These are phyloP conservation scores for Torymus tubicola DNA, from an alignment of 2,888 invertebrate species.

Conservation along the genomic window DNA sequence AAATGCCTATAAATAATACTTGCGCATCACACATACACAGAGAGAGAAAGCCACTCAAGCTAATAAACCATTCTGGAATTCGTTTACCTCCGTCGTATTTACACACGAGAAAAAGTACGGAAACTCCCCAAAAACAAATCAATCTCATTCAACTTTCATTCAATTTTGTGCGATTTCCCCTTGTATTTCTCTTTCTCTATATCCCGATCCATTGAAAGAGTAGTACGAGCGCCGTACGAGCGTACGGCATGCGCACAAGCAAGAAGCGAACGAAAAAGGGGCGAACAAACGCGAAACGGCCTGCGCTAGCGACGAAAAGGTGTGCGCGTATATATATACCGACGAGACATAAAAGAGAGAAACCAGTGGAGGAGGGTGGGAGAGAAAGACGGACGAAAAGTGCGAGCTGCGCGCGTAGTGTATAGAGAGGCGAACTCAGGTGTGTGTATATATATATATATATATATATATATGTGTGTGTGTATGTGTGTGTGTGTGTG, in stretches of 20 bases:
- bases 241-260: neutral
- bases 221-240: neutral
- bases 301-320: neutral
- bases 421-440: conserved; percentile 14
- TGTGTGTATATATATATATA: neutral
- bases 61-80: too few species aligned
- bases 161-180: neutral
- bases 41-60: too few species aligned
- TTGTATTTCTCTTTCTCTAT: too few species aligned
- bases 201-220: too few species aligned
- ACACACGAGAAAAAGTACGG: too few species aligned
- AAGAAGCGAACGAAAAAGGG: neutral
- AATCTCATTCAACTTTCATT: neutral
- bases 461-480: too few species aligned
- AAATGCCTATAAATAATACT: too few species aligned
- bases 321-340: neutral
- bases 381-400: conserved; percentile 16
- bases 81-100: too few species aligned
- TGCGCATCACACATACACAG: too few species aligned
- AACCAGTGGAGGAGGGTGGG: neutral
- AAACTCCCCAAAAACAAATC: too few species aligned
- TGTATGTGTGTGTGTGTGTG: too few species aligned
- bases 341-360: neutral
- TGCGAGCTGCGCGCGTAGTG: neutral
- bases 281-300: neutral